A percentile compares a stretch with the other conserved stretches of the same genome.
Conservation (phyloP, 2,113 vertebrate species). For the Ursus arctos region DNA sequence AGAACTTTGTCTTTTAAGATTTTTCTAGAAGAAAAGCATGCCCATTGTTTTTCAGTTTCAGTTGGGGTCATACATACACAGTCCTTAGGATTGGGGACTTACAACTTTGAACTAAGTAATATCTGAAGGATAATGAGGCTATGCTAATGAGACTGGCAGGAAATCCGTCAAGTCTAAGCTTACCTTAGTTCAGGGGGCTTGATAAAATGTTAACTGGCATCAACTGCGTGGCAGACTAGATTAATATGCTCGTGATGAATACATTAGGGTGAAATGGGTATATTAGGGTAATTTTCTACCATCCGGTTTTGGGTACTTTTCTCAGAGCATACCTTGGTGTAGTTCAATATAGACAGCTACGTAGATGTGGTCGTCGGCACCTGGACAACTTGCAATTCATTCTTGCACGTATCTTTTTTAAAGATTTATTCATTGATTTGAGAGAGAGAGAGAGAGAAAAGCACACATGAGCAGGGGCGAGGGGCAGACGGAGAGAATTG, state of each 20-base stretch:
- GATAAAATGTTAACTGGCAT: not conserved
- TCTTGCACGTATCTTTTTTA: not conserved
- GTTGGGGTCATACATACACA: not conserved
- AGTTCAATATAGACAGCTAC: not conserved
- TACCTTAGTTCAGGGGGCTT: not conserved
- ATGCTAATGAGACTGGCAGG: not conserved
- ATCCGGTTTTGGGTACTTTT: not conserved
- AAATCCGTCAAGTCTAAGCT: not conserved
- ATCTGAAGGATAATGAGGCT: not conserved
- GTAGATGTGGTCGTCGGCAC: not conserved
- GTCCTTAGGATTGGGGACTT: not conserved
- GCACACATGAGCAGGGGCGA: not conserved
- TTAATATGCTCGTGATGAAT: not conserved
- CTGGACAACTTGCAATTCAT: not conserved
- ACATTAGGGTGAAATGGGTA: not conserved
- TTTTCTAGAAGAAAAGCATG: not conserved
- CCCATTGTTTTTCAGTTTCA: not conserved
- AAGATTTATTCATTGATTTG: not conserved
- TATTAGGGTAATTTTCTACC: not conserved
- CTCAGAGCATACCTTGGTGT: not conserved
- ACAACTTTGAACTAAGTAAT: slow-evolving; percentile 26
- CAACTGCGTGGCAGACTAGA: not conserved
- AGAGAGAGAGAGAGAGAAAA: not conserved
- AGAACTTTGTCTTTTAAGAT: not conserved
- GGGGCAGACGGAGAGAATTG: not conserved